Conservation (phyloP, 2,113 vertebrate genomes). For the Triplophysa tibetana region DNA sequence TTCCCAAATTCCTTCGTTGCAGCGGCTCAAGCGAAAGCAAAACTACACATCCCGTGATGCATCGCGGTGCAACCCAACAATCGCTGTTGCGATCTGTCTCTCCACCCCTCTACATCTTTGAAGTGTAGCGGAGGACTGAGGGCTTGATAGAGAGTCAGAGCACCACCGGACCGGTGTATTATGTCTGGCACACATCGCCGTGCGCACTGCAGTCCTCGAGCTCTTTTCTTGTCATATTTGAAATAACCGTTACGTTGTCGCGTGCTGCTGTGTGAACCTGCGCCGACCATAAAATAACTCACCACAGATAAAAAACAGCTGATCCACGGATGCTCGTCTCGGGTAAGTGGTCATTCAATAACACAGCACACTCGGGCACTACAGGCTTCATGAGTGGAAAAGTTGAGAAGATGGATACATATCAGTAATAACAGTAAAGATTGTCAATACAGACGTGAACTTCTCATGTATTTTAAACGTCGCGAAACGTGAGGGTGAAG, state of each 20-base stretch:
- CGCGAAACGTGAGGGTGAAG: neutral
- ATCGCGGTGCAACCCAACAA: slow-evolving; percentile 15
- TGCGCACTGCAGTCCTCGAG: slow-evolving; percentile 20
- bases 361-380: neutral
- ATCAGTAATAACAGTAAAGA: neutral
- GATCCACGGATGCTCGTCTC: slow-evolving; percentile 41
- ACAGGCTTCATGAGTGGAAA: slow-evolving; percentile 24
- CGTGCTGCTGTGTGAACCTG: neutral
- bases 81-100: slow-evolving; percentile 8
- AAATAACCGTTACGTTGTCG: neutral
- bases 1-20: neutral
- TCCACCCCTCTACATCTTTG: slow-evolving; percentile 37
- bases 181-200: neutral
- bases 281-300: slow-evolving; percentile 13
- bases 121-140: slow-evolving; percentile 24
- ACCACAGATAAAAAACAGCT: slow-evolving; percentile 3
- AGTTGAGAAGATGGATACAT: slow-evolving; percentile 12
- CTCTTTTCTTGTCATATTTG: neutral
- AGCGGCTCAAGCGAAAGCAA: neutral
- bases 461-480: neutral
- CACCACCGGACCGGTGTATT: slow-evolving; percentile 16
- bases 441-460: neutral
- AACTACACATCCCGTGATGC: slow-evolving; percentile 42
- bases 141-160: slow-evolving; percentile 3
- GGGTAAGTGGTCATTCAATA: slow-evolving; percentile 37